A percentile compares a stretch with the other conserved stretches of the same genome.
Conservation (phyloP, 1,140 invertebrate species). For the Semibalanus balanoides region DNA sequence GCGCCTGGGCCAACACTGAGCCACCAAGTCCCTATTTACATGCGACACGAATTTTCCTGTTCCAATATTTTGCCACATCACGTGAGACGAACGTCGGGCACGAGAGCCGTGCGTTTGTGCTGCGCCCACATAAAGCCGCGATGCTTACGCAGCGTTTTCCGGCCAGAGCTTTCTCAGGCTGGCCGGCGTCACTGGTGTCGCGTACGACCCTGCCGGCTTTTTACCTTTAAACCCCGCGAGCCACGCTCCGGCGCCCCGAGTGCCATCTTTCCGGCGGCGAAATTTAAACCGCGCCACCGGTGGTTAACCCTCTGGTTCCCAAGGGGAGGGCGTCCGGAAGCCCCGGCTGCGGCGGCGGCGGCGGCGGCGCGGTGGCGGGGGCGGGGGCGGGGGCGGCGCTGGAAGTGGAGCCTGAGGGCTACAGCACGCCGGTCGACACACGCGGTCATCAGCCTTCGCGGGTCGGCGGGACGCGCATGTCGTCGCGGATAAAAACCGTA, state of each 20-base stretch:
- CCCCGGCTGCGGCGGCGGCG: too few species aligned
- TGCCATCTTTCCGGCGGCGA: background rate
- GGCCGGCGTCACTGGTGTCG: background rate
- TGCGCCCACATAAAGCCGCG: background rate
- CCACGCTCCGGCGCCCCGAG: background rate
- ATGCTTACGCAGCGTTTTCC: background rate
- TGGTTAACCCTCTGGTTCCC: background rate
- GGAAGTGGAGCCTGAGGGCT: background rate
- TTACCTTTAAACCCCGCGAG: background rate
- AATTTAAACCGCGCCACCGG: background rate
- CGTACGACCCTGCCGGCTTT: background rate
- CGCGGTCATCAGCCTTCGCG: too few species aligned
- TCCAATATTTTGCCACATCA: background rate
- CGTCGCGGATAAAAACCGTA: background rate
- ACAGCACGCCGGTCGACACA: too few species aligned
- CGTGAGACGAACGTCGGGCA: background rate
- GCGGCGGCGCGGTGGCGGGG: too few species aligned
- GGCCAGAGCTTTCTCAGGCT: too few species aligned
- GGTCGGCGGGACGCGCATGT: background rate
- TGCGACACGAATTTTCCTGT: background rate
- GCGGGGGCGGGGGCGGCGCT: background rate
- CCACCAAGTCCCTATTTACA: background rate
- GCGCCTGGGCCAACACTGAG: background rate
- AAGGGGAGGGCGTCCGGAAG: background rate
- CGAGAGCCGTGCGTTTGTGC: background rate